Conservation (phyloP, 1,140 invertebrate species). For the Helicoverpa zea region DNA sequence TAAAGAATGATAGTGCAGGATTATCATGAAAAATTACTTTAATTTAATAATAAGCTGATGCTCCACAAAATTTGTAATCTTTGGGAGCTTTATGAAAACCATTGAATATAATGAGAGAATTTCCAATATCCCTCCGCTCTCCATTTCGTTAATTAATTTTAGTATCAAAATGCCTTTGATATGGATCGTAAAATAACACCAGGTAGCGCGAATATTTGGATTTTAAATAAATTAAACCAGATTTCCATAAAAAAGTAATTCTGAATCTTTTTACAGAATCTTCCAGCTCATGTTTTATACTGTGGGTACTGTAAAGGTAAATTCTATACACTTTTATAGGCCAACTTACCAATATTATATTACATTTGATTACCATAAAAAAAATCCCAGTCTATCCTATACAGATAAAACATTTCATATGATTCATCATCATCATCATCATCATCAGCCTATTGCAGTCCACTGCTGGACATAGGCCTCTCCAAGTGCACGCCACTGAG, state of each 20-base stretch:
- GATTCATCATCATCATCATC: too few species aligned
- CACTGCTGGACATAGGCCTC: too few species aligned
- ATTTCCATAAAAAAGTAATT: not conserved
- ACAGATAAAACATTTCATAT: too few species aligned
- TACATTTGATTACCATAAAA: too few species aligned
- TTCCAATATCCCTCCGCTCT: slow-evolving; percentile 18
- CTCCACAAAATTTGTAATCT: slow-evolving; percentile 5
- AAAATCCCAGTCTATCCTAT: too few species aligned
- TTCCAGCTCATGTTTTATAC: too few species aligned
- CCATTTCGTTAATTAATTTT: slow-evolving; percentile 23
- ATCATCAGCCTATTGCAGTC: too few species aligned
- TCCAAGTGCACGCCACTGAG: too few species aligned
- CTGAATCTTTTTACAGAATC: not conserved
- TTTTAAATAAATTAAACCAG: not conserved
- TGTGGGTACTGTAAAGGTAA: too few species aligned
- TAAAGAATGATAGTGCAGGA: slow-evolving; percentile 11
- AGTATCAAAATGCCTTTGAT: not conserved
- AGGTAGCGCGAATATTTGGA: not conserved
- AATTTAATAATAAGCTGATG: slow-evolving; percentile 3
- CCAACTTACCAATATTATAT: too few species aligned
- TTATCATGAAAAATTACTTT: slow-evolving; percentile 16
- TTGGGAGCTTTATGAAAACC: not conserved
- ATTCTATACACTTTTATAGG: too few species aligned
- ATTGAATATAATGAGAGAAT: slow-evolving; percentile 13
- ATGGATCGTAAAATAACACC: not conserved